Base-by-base conservation (phyloP, 2,113 vertebrate species). In the Toxotes jaculatrix region DNA sequence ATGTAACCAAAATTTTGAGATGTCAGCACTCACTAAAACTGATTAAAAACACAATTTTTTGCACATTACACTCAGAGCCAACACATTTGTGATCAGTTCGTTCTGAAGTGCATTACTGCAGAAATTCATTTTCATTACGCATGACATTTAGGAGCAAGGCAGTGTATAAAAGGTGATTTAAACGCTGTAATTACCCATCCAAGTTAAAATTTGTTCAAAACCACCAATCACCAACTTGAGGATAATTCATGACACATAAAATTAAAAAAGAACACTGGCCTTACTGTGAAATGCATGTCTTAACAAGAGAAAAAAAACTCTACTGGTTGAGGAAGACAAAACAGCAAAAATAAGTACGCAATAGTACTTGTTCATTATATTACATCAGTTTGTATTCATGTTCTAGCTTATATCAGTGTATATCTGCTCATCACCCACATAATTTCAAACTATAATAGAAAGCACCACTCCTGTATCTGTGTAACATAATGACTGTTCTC, bases 331-430 rank as follows among this genome's bases (percentile, higher is more conserved):
- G 40, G 32, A 83, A 90, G 43, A 72, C 53, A 81, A 66, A 75
- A 65, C 16, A 84, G 47, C 66, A 85, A 71, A 11, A 89, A 74
- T 74, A 80, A 85, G 27, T 49, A 81, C 13, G 65, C 17, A 59
- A 84, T 79, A 67, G 23, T 61, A 89, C 87, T 82, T 10, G 19
- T 77, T 80, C 57, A 77, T 69, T 75, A 61, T 83, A 88, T 71
- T 74, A 85, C 60, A 85, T 83, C 67, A 82, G 72, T 89, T 80
- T 67, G 13, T 62, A 75, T 66, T 87, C 12, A 81, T 77, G 51
- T 79, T 87, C 56, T 92, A 94, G 93, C 92, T 94, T 94, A 94
- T 94, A 88, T 85, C 76, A 87, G 83, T 91, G 90, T 89, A 84
- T 83, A 53, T 77, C 66, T 21, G 86, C 76, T 88, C 67, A 51